phyloP scores from a whole-genome alignment of 2,888 invertebrate species.

The Chrysodeixis includens region DNA sequence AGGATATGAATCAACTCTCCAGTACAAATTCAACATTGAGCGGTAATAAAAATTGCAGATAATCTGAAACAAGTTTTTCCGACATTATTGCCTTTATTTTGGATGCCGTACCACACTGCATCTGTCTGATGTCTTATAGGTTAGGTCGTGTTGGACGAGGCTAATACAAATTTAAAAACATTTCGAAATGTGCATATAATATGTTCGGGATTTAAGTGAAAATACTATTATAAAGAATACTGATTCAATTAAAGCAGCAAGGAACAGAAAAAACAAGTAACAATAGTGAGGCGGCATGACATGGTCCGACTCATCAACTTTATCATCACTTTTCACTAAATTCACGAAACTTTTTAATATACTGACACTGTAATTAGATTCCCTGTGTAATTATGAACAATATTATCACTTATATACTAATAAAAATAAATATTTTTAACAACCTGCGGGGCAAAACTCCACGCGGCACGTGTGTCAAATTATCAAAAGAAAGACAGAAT shows the following conservation, averaged over 20 bases:
- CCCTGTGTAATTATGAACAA: constrained; percentile 54
- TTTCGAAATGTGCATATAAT: neutral
- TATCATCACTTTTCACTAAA: constrained; percentile 72
- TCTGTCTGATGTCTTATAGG: constrained; percentile 44
- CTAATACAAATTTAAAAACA: constrained; percentile 15
- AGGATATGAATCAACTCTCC: no score
- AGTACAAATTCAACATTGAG: neutral
- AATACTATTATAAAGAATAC: neutral
- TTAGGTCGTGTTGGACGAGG: constrained; percentile 55
- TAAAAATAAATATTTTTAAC: constrained; percentile 74
- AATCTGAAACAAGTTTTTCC: neutral
- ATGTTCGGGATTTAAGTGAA: neutral
- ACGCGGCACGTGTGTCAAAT: constrained; percentile 89
- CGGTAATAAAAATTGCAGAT: neutral
- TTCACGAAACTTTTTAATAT: constrained; percentile 62
- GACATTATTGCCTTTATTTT: neutral
- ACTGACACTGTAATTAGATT: constrained; percentile 68
- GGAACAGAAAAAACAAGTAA: constrained; percentile 53
- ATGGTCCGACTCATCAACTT: constrained; percentile 55
- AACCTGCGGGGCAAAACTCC: constrained; percentile 88
- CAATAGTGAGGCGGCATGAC: constrained; percentile 72
- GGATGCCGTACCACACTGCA: constrained; percentile 33
- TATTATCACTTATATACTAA: constrained; percentile 65
- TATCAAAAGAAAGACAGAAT: constrained; percentile 85
- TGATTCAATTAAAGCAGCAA: constrained; percentile 13